Percentiles rank a stretch among this genome's conserved stretches.
Conservation (phyloP, 1,140 invertebrate genomes). For the Drosophila athabasca region DNA sequence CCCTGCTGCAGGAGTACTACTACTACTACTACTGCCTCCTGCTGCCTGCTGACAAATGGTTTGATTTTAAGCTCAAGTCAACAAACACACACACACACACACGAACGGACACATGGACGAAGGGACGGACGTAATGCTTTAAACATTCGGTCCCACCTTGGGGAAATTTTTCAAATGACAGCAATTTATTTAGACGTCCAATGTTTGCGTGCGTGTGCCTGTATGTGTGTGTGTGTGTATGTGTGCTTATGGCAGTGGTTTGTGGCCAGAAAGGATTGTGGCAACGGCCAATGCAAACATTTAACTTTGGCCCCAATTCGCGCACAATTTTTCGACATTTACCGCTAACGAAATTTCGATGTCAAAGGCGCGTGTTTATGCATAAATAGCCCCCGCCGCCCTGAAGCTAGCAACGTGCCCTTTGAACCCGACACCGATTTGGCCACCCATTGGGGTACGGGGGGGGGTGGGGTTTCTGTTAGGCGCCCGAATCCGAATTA, state of each 20-base stretch:
- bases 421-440: conserved; percentile 54
- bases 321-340: conserved; percentile 69
- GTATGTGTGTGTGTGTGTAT: conserved; percentile 14
- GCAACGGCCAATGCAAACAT: conserved; percentile 60
- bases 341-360: conserved; percentile 56
- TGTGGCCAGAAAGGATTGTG: conserved; percentile 56
- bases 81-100: conserved; percentile 19
- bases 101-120: neutral
- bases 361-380: conserved; percentile 73
- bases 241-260: conserved; percentile 12
- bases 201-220: conserved; percentile 1
- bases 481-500: conserved; percentile 52
- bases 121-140: conserved; percentile 28
- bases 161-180: conserved; percentile 80
- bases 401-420: conserved; percentile 22
- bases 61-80: conserved; percentile 79
- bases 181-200: conserved; percentile 76
- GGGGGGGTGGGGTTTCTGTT: no score
- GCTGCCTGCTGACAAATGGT: conserved; percentile 70
- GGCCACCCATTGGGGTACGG: no score
- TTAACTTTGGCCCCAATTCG: conserved; percentile 64
- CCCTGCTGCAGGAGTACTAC: no score
- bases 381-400: conserved; percentile 60
- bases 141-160: conserved; percentile 66
- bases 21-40: neutral